Conservation (phyloP, 1,140 invertebrate species). For the Thaumatotibia leucotreta region DNA sequence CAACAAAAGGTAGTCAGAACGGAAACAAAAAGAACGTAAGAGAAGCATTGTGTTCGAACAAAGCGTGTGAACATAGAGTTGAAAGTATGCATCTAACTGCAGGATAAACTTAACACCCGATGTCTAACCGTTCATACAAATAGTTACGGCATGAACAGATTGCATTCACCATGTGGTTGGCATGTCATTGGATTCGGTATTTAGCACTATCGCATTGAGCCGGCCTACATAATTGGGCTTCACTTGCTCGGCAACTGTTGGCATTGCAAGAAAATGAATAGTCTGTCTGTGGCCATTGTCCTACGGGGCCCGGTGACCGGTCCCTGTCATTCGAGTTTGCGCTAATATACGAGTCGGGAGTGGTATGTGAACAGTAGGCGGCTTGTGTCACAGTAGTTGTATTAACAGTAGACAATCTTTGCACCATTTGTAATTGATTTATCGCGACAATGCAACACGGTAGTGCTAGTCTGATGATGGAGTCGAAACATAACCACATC, state of each 20-base stretch:
- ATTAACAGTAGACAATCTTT: background rate
- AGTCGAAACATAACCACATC: too few relatives aligned
- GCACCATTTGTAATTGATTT: too few relatives aligned
- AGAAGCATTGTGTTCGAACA: conserved; percentile 68
- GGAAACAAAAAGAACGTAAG: conserved; percentile 71
- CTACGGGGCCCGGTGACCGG: background rate
- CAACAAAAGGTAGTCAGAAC: conserved; percentile 71
- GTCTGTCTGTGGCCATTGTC: background rate
- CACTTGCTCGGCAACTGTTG: background rate
- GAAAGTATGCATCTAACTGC: conserved; percentile 62
- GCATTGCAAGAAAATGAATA: conserved; percentile 5
- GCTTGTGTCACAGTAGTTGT: background rate
- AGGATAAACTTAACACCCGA: conserved; percentile 28
- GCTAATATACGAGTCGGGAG: background rate
- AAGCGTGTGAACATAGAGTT: conserved; percentile 63
- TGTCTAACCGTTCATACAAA: conserved; percentile 18
- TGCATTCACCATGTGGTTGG: background rate
- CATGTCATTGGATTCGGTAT: background rate
- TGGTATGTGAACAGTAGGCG: background rate
- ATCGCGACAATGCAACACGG: too few relatives aligned
- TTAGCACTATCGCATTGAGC: background rate
- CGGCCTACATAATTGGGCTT: background rate
- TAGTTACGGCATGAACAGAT: background rate
- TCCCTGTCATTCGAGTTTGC: conserved; percentile 8
- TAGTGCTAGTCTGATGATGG: too few relatives aligned